Evolutionary conservation across 2,113 vertebrate genomes (phyloP), one percentile per base, ranked within the genome.

Genomic region (Phaethon lepturus): DNA sequence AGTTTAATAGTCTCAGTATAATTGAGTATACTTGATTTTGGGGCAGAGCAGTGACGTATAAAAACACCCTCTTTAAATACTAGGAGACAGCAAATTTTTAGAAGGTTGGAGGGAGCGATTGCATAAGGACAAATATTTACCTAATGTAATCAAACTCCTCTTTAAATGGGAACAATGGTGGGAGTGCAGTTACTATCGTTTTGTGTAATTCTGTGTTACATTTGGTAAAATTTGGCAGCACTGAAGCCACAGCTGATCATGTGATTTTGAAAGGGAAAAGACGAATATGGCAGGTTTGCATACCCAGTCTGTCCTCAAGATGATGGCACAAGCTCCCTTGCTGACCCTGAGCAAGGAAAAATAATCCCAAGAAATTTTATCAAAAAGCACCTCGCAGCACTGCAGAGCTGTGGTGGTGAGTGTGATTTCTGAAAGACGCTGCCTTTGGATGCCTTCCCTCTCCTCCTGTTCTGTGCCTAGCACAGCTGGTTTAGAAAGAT

Each of bases 161-260:
- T 97, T 98, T 97, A 97, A 97, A 93, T 91, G 88, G 88, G 96
- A 96, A 96, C 78, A 97, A 97, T 95, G 82, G 96, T 95, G 95
- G 96, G 98, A 97, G 95, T 95, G 94, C 95, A 97, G 95, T 97
- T 98, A 97, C 98, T 97, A 96, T 96, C 97, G 97, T 87, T 98
- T 97, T 98, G 93, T 97, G 96, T 98, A 97, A 98, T 98, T 98
- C 97, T 98, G 96, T 98, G 94, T 97, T 98, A 98, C 97, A 98
- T 98, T 97, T 66, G 95, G 97, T 95, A 92, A 93, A 97, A 97
- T 97, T 97, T 97, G 97, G 97, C 97, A 93, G 95, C 91, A 78
- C 87, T 97, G 78, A 97, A 95, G 96, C 93, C 95, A 96, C 94
- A 97, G 97, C 96, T 97, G 94, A 96, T 98, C 97, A 98, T 98